Conservation (phyloP, 2,113 vertebrate genomes). For the Rhinogobius similis region DNA sequence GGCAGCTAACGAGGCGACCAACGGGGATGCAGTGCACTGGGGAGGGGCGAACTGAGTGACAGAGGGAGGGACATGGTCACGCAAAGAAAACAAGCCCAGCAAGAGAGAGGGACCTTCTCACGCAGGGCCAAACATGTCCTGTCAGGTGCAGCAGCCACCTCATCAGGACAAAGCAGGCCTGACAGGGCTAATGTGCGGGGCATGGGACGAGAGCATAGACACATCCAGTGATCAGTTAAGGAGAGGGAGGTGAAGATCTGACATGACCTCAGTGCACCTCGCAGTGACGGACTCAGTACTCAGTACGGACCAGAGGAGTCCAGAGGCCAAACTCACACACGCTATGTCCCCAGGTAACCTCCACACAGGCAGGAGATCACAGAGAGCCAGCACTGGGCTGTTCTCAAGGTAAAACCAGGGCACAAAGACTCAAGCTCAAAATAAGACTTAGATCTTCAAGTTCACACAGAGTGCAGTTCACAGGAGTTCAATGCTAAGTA, state of each 20-base stretch:
- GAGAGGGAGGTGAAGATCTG: constrained; percentile 2
- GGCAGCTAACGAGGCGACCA: constrained; percentile 75
- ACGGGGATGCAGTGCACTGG: constrained; percentile 52
- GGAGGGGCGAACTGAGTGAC: constrained; percentile 57
- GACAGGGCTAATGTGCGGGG: constrained; percentile 60
- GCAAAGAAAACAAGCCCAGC: constrained; percentile 76
- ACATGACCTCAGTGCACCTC: constrained; percentile 41
- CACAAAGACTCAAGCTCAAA: not conserved
- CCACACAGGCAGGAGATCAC: constrained; percentile 12
- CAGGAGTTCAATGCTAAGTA: not conserved
- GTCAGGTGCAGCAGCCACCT: constrained; percentile 71
- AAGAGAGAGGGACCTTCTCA: constrained; percentile 73
- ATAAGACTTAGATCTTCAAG: not conserved
- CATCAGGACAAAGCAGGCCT: constrained; percentile 69
- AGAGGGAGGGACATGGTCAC: constrained; percentile 77
- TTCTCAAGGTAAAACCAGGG: constrained; percentile 10
- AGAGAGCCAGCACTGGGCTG: not conserved
- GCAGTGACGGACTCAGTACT: constrained; percentile 11
- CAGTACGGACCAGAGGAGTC: constrained; percentile 14
- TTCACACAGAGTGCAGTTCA: constrained; percentile 3
- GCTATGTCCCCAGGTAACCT: constrained; percentile 50
- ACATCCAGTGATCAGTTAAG: constrained; percentile 40
- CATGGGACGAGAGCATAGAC: constrained; percentile 37
- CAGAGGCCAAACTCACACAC: constrained; percentile 20
- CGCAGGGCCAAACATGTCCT: constrained; percentile 75